These are phyloP conservation scores for Drosophila lacertosa DNA, from an alignment of 1,140 invertebrate species.

Conservation along the genomic window DNA sequence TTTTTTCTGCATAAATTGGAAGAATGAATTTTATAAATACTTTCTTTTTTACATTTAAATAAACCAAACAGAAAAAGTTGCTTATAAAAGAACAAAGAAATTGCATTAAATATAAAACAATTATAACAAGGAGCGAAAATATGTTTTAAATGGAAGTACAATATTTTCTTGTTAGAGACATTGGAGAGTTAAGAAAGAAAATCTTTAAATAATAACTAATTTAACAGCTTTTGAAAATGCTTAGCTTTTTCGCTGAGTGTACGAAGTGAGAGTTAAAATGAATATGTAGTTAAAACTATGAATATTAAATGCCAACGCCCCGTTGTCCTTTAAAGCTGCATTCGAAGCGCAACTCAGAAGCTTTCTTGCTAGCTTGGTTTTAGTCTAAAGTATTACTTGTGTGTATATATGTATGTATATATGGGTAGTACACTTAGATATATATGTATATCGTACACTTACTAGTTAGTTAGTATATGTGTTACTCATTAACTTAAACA, in stretches of 20 bases:
- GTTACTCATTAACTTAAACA: constrained; percentile 14
- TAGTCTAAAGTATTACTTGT: constrained; percentile 54
- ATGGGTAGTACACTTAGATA: background rate
- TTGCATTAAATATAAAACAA: too few relatives aligned
- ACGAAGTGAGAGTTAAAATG: background rate
- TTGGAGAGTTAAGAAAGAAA: too few relatives aligned
- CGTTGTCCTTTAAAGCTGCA: constrained; percentile 12
- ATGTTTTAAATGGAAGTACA: too few relatives aligned
- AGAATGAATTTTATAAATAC: too few relatives aligned
- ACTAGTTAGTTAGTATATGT: constrained; percentile 26
- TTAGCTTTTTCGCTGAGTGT: constrained; percentile 2
- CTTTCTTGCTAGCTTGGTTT: constrained; percentile 43
- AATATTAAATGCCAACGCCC: constrained; percentile 13
- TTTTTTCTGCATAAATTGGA: too few relatives aligned
- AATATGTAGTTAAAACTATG: background rate
- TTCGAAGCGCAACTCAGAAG: constrained; percentile 4
- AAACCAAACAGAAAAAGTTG: too few relatives aligned
- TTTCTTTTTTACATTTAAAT: too few relatives aligned
- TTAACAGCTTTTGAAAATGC: too few relatives aligned
- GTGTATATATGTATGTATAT: constrained; percentile 38
- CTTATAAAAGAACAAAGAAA: too few relatives aligned
- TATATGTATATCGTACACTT: constrained; percentile 44
- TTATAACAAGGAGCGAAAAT: too few relatives aligned
- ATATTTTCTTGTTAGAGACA: too few relatives aligned
- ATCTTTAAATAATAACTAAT: too few relatives aligned